phyloP scores from a whole-genome alignment of 2,797 vertebrate genomes.

The Phrynocephalus vlangalii region DNA sequence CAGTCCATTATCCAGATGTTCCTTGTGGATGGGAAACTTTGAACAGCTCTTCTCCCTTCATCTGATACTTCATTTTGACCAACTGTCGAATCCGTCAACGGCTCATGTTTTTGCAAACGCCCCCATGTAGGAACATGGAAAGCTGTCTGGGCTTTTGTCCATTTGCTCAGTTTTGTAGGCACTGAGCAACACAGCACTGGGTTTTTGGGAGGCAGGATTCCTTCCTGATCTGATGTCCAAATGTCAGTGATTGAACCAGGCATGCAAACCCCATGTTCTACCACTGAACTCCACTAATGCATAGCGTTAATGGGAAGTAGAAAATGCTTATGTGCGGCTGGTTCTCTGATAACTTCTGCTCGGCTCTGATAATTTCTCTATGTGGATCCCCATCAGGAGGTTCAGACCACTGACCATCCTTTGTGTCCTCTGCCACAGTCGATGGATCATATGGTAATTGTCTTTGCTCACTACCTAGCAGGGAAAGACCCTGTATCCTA shows the following conservation, averaged over 20 bases:
- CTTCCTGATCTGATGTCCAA: not conserved
- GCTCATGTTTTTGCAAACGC: not conserved
- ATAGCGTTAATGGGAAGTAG: not conserved
- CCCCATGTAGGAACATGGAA: not conserved
- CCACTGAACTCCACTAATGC: not conserved
- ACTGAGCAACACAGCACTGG: not conserved
- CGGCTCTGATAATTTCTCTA: not conserved
- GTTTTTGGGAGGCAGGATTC: not conserved
- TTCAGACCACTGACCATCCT: conserved; percentile 16
- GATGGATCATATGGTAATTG: conserved; percentile 40
- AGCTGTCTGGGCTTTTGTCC: not conserved
- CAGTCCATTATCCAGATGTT: too few relatives aligned
- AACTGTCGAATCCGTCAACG: not conserved
- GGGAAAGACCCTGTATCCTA: conserved; percentile 39
- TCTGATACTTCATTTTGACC: not conserved
- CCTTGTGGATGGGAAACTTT: too few relatives aligned
- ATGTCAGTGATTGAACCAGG: not conserved
- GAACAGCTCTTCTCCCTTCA: too few relatives aligned
- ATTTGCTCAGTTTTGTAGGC: not conserved
- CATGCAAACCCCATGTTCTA: not conserved
- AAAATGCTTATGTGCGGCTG: not conserved
- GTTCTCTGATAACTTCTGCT: not conserved
- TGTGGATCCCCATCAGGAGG: not conserved
- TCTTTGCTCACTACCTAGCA: conserved; percentile 36
- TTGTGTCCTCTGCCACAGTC: not conserved